Percentiles rank a stretch among this genome's conserved stretches.
Evolutionary conservation across 2,113 vertebrate species (phyloP).

Genomic region (Paradisaea rubra): DNA sequence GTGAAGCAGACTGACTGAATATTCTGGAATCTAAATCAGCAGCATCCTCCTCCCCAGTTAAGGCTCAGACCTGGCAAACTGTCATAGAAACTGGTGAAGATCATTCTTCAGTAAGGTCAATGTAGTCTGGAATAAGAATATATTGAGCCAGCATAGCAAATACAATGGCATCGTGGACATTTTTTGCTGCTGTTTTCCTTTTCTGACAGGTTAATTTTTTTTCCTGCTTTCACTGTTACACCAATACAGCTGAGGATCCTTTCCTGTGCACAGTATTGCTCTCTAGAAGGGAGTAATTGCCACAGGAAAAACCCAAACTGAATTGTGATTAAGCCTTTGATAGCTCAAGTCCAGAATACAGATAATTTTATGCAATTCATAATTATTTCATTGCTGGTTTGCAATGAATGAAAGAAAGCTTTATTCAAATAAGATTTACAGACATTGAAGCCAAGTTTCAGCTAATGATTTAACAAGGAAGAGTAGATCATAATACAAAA

Average conservation of each 20-base stretch:
- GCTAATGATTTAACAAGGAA: neutral
- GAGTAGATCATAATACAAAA: neutral
- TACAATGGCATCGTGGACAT: neutral
- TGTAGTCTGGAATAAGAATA: conserved; percentile 11
- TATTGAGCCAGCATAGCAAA: conserved; percentile 19
- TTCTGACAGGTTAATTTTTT: conserved; percentile 36
- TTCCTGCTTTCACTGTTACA: neutral
- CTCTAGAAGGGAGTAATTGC: neutral
- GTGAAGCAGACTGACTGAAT: conserved; percentile 31
- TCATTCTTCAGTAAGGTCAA: conserved; percentile 41
- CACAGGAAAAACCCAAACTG: neutral
- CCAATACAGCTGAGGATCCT: neutral
- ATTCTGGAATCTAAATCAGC: conserved; percentile 35
- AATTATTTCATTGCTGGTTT: neutral
- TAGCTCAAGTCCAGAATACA: neutral
- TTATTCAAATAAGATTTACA: neutral
- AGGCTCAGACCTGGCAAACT: neutral
- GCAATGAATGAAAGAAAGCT: neutral
- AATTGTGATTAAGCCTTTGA: neutral
- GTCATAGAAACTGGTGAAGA: neutral
- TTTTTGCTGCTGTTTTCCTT: conserved; percentile 34
- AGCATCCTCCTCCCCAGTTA: neutral
- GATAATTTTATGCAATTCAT: neutral
- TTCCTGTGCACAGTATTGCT: neutral
- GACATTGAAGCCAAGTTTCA: neutral